A percentile compares a stretch with the other conserved stretches of the same genome.
Evolutionary conservation across 92 coral and sea anemone genomes (phyloP).

Genomic region (Heteractis magnifica): DNA sequence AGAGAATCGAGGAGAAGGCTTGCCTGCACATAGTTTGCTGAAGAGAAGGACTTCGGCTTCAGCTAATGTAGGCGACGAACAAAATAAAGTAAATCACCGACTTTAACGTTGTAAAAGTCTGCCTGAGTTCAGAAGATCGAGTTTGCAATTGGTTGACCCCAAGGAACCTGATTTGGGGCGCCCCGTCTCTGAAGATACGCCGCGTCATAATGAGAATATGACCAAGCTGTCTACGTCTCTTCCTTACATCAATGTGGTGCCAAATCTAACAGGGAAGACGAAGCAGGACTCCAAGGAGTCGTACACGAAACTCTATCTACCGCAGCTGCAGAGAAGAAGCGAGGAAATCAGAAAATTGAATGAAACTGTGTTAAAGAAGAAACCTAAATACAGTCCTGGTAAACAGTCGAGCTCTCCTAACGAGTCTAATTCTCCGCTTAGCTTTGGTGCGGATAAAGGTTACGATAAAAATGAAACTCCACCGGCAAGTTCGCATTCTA

Average conservation of each 20-base stretch:
- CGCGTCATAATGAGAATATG: not conserved
- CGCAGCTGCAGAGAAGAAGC: slow-evolving; percentile 46
- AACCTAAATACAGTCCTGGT: slow-evolving; percentile 41
- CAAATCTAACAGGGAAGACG: slow-evolving; percentile 11
- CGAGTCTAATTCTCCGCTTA: slow-evolving; percentile 11
- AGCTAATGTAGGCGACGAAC: not conserved
- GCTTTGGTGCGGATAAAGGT: not conserved
- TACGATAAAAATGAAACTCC: slow-evolving; percentile 11
- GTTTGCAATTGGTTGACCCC: slow-evolving; percentile 1
- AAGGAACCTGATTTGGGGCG: not conserved
- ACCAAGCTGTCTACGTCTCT: slow-evolving; percentile 27
- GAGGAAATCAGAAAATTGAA: slow-evolving; percentile 44
- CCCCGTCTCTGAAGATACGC: not conserved
- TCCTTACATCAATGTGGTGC: slow-evolving; percentile 20
- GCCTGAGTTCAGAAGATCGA: slow-evolving; percentile 21
- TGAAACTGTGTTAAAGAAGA: slow-evolving; percentile 41
- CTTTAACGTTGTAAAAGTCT: slow-evolving; percentile 15
- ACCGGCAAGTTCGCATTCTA: slow-evolving; percentile 36
- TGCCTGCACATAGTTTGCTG: not conserved
- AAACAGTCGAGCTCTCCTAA: slow-evolving; percentile 16
- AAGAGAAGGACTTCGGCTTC: not conserved
- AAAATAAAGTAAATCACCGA: not conserved
- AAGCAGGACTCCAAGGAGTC: slow-evolving; percentile 31
- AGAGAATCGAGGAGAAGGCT: not conserved
- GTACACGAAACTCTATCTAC: slow-evolving; percentile 43